A percentile compares a stretch with the other conserved stretches of the same genome.
These are phyloP conservation scores for Centropristis striata DNA, from an alignment of 2,113 vertebrate species.

Conservation along the genomic window DNA sequence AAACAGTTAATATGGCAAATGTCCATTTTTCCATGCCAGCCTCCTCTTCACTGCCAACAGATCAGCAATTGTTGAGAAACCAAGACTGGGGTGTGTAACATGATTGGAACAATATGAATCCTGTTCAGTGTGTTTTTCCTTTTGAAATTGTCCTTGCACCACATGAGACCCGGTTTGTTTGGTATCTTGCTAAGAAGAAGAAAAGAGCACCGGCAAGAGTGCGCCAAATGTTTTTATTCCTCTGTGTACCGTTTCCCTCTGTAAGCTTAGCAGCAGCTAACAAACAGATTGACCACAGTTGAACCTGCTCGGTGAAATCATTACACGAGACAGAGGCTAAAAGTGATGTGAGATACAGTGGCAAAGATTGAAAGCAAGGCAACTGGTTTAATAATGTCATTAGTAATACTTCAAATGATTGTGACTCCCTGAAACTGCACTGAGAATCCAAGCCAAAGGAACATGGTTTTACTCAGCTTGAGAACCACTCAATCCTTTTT, in stretches of 20 bases:
- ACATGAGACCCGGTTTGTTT: slow-evolving; percentile 38
- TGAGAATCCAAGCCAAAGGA: slow-evolving; percentile 14
- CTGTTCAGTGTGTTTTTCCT: neutral
- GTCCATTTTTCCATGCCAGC: slow-evolving; percentile 8
- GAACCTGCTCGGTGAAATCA: slow-evolving; percentile 28
- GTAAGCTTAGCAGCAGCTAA: slow-evolving; percentile 13
- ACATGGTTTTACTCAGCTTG: neutral
- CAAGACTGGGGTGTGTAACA: slow-evolving; percentile 39
- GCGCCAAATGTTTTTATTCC: slow-evolving; percentile 42
- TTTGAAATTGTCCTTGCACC: slow-evolving; percentile 41
- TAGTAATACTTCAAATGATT: slow-evolving; percentile 14
- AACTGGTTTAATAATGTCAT: slow-evolving; percentile 40
- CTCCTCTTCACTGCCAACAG: slow-evolving; percentile 27
- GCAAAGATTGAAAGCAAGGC: slow-evolving; percentile 19
- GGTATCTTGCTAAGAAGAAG: slow-evolving; percentile 43
- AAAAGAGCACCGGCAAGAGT: slow-evolving; percentile 38
- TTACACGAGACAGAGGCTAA: slow-evolving; percentile 21
- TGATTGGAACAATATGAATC: slow-evolving; percentile 47
- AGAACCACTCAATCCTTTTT: neutral
- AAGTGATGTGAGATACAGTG: slow-evolving; percentile 22
- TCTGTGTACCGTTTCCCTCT: slow-evolving; percentile 2
- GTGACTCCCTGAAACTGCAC: neutral
- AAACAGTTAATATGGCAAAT: slow-evolving; percentile 18
- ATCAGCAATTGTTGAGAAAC: slow-evolving; percentile 32
- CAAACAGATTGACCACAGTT: slow-evolving; percentile 35